Evolutionary conservation across 2,888 invertebrate species (phyloP), one percentile per base, ranked within the genome.

Genomic region (Drosophila cracens): DNA sequence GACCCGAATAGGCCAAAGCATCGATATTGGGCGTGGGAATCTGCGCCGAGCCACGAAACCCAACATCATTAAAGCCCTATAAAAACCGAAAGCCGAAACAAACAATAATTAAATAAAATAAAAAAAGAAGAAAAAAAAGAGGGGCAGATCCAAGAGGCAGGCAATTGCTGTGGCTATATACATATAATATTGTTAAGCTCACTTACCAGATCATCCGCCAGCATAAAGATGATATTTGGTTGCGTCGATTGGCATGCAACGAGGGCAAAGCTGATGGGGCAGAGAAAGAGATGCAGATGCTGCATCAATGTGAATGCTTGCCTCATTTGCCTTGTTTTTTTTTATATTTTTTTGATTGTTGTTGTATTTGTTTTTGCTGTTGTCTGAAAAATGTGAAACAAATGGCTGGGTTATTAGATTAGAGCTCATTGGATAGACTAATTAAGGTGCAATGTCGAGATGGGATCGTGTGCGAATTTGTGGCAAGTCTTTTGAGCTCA

Each of bases 21-120:
- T 98, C 98, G 76, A 98, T 96, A 92, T 98, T 98, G 0, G 98
- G 98, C 4, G 98, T 98, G 34, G 97, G 97, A 79, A 98, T 97
- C 93, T 97, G 96, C 18, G 96, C 95, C 0, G 97, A 97, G 1
- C 98, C 98, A 92, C 97, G 98, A 93, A 97, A 98, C 18, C 98
- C 96, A 2, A 98, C 96, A 93, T 98, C 98, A 92, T 98, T 98
- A 95, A 97, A 98, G 7, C 98, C 98, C 98, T 98, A 36, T 36
- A 46, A 36, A 51, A 36, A 8, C 18, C 16, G 10, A 10, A 49
- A 16, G 1, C 6, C n/a, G 8, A 21, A 49, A 38, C 38, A 27
- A 49, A 49, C 16, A 25, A 16, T 25, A 46, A 46, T 8, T 13
- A 46, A 16, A 46, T 46, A 25, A 16, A 16, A 46, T 46, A 46